Evolutionary conservation across 2,797 vertebrate species (phyloP).

Genomic region (Miichthys miiuy): DNA sequence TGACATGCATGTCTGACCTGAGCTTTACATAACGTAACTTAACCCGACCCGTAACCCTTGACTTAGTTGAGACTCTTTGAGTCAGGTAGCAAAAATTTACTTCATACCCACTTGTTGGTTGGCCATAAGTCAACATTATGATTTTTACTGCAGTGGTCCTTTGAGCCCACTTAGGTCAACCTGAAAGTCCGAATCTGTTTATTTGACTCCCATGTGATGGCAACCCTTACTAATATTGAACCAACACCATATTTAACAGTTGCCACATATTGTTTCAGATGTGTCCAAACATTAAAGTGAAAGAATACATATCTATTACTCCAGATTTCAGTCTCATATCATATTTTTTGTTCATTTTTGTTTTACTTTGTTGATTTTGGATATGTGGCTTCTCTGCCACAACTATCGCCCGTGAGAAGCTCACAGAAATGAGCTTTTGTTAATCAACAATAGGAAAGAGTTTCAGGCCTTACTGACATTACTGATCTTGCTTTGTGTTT

Average conservation of each 20-base stretch:
- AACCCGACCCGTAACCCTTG: not conserved
- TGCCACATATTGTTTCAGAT: not conserved
- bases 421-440: not conserved
- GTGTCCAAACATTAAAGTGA: not conserved
- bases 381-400: not conserved
- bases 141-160: no score
- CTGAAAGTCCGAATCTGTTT: no score
- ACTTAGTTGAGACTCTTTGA: not conserved
- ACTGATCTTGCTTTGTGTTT: constrained; percentile 42
- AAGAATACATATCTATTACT: not conserved
- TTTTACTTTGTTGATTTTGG: not conserved
- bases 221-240: not conserved
- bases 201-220: not conserved
- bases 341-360: not conserved
- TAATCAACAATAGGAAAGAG: not conserved
- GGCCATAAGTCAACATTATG: no score
- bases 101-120: not conserved
- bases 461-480: constrained; percentile 1
- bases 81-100: not conserved
- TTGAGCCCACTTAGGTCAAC: no score
- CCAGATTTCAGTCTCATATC: not conserved
- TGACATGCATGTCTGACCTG: not conserved
- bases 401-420: not conserved
- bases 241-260: not conserved
- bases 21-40: not conserved